Evolutionary conservation across 2,113 vertebrate species (phyloP).

Genomic region (Oreochromis spilurus): DNA sequence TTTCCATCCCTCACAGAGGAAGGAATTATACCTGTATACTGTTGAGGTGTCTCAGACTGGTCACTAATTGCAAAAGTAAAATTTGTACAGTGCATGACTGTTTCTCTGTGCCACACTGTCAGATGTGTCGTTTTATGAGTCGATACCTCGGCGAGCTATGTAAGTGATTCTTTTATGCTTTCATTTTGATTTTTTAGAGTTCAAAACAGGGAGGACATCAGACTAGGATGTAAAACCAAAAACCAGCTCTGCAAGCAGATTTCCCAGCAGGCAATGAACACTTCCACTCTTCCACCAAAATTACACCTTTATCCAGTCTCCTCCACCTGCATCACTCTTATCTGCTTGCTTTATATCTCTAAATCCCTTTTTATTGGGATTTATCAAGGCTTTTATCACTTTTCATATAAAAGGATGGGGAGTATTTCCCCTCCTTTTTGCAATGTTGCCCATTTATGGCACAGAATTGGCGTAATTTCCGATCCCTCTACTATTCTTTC

Average conservation of each 20-base stretch:
- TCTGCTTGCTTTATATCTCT: conserved; percentile 50
- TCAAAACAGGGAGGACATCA: conserved; percentile 23
- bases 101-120: background rate
- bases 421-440: conserved; percentile 63
- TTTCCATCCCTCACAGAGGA: background rate
- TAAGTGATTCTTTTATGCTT: background rate
- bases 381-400: conserved; percentile 70
- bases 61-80: background rate
- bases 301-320: conserved; percentile 53
- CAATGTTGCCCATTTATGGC: conserved; percentile 62
- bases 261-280: conserved; percentile 50
- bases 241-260: conserved; percentile 33
- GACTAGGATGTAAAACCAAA: conserved; percentile 24
- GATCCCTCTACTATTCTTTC: conserved; percentile 72
- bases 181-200: background rate
- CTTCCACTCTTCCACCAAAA: conserved; percentile 39
- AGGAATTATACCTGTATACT: background rate
- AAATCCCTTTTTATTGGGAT: conserved; percentile 72
- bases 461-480: conserved; percentile 74
- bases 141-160: background rate
- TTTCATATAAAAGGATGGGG: conserved; percentile 61
- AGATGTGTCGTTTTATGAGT: background rate
- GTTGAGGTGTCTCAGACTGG: background rate
- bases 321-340: conserved; percentile 40
- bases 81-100: background rate